phyloP scores from a whole-genome alignment of 1,140 invertebrate species.

The Microvelia longipes region DNA sequence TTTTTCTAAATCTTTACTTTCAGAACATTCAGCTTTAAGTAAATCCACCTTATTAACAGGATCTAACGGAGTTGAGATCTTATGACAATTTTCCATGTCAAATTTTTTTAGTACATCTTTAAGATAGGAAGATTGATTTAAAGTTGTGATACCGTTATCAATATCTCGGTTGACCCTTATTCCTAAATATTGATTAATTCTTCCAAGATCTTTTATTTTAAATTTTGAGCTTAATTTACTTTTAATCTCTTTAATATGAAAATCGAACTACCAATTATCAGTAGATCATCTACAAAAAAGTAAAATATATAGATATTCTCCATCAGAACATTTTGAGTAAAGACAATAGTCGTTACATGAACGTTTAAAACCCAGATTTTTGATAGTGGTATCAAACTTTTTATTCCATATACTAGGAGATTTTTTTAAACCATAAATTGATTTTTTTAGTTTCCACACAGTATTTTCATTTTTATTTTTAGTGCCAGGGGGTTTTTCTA shows the following conservation, averaged over 20 bases:
- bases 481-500: constrained; percentile 28
- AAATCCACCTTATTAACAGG: background rate
- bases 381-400: constrained; percentile 19
- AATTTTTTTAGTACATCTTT: too few relatives aligned
- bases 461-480: constrained; percentile 11
- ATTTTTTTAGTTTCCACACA: constrained; percentile 26
- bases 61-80: background rate
- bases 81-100: background rate
- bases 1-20: background rate
- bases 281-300: background rate
- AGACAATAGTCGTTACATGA: constrained; percentile 16
- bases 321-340: background rate
- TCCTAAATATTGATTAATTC: background rate
- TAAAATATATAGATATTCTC: background rate
- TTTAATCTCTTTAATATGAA: background rate
- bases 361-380: constrained; percentile 20
- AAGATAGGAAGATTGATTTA: too few relatives aligned
- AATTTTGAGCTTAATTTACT: background rate
- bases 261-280: background rate
- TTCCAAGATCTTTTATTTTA: background rate
- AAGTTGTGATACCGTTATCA: too few relatives aligned
- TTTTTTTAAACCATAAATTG: constrained; percentile 29
- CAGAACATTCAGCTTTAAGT: background rate
- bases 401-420: constrained; percentile 24
- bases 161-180: too few relatives aligned